Conservation (phyloP, 2,888 invertebrate species). For the Prosopocoilus inquinatus region DNA sequence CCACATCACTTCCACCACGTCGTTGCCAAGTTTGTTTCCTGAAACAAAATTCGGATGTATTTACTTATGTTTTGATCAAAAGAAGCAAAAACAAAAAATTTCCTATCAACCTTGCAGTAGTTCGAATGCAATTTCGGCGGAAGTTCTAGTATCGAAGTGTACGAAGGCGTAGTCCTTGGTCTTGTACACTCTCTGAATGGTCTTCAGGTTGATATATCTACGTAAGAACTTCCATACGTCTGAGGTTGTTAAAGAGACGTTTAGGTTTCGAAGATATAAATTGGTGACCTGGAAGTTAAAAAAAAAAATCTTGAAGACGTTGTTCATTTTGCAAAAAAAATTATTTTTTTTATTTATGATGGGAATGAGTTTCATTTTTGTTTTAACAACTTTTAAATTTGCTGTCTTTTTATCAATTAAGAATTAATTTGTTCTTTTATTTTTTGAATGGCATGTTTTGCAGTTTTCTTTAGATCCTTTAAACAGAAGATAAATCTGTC, state of each 20-base stretch:
- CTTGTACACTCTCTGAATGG: background rate
- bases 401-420: no score
- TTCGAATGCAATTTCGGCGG: slow-evolving; percentile 48
- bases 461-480: no score
- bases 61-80: background rate
- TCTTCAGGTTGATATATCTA: background rate
- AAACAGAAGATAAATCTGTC: no score
- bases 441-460: no score
- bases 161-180: slow-evolving; percentile 57
- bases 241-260: background rate
- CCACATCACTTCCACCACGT: slow-evolving; percentile 36
- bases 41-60: background rate
- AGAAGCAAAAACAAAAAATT: background rate
- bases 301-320: no score
- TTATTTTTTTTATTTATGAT: no score
- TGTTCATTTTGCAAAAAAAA: no score
- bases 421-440: no score
- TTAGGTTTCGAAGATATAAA: slow-evolving; percentile 66
- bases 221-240: background rate
- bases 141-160: slow-evolving; percentile 53
- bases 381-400: no score
- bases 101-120: slow-evolving; percentile 38
- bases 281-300: slow-evolving; percentile 65
- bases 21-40: slow-evolving; percentile 14
- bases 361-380: no score